Base-by-base conservation (phyloP, 2,113 vertebrate genomes). In the Lampris megalopsis region DNA sequence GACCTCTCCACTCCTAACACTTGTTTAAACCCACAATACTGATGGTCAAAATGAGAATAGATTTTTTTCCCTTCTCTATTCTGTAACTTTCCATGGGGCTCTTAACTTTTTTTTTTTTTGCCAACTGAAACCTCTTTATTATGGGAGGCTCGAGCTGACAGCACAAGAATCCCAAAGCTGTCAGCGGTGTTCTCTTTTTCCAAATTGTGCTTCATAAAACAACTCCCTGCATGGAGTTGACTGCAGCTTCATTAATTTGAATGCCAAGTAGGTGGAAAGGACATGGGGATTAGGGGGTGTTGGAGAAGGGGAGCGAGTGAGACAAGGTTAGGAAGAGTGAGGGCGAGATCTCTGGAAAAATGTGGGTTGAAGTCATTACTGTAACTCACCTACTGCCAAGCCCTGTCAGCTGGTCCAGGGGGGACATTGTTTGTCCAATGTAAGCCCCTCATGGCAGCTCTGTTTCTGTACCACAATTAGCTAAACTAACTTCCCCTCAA, bases 201-300 rank as follows among this genome's bases (percentile, higher is more conserved):
- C 56, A 72, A 38, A 68, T 49, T 4, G 54, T 70, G 37, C 62
- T 45, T 54, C 5, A 66, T 61, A 83, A 56, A 72, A 68, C 72
- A 67, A 24, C 6, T 79, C 70, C 13, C 6, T 82, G 35, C 2
- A 8, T 79, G 68, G 72, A 83, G 56, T 53, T 73, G 48, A 43
- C 71, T 71, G 7, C 69, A 82, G 59, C 58, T 72, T 72, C 79
- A 67, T 77, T 64, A 64, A 61, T n/a, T 71, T 8, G 38, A 64
- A 80, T 69, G 81, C 50, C 68, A 70, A 77, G 75, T 66, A 67
- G 24, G 71, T 38, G n/a, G 53, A 5, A 73, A 52, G 2, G 43
- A 45, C 43, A 45, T 4, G 4, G 43, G 65, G 72, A 61, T 61
- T 45, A 43, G 41, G 73, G 54, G 63, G 79, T 82, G 81, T 59